Evolutionary conservation across 2,797 vertebrate species (phyloP), one percentile per base, ranked within the genome.

Genomic region (Aythya fuligula): DNA sequence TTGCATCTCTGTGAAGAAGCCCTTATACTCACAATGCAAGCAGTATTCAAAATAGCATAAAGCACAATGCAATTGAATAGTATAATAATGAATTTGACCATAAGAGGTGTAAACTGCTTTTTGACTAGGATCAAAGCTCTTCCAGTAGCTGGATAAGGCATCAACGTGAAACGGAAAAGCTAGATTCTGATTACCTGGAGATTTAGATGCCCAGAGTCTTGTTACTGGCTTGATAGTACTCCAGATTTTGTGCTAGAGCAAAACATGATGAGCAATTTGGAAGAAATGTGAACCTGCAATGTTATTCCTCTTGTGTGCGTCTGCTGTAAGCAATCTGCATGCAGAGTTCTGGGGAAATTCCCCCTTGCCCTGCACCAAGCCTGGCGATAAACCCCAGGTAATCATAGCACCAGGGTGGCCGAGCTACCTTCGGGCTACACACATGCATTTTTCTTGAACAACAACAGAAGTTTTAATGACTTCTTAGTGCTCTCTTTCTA

Each of bases 401-500:
- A 47, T 0, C 51, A 30, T 53, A 61, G 39, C 5, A 28, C 20
- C 20, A 0, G 2, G n/a, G 45, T 20, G 84, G 60, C 69, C 38
- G 53, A 25, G 9, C 5, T 85, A 21, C 32, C n/a, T 80, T 65
- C 12, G 28, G 39, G 36, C 34, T 41, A 11, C 1, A 0, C 27
- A 5, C 3, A 5, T 14, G 25, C 0, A 0, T 43, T 81, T 87
- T 47, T 28, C 25, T 85, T 66, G 10, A 80, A 34, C 28, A 66
- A 14, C 41, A 66, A 10, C 7, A 30, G 12, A 66, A 30, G 20
- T 66, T 91, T 34, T 62, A 85, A 47, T 60, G 72, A 8, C 20
- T 76, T 41, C 47, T 58, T 41, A 22, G 58, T 16, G 18, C 24
- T 91, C 47, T 62, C 41, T 51, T 89, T 87, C 74, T 56, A 36